Conservation (phyloP, 2,888 invertebrate genomes). For the Resseliella maxima region DNA sequence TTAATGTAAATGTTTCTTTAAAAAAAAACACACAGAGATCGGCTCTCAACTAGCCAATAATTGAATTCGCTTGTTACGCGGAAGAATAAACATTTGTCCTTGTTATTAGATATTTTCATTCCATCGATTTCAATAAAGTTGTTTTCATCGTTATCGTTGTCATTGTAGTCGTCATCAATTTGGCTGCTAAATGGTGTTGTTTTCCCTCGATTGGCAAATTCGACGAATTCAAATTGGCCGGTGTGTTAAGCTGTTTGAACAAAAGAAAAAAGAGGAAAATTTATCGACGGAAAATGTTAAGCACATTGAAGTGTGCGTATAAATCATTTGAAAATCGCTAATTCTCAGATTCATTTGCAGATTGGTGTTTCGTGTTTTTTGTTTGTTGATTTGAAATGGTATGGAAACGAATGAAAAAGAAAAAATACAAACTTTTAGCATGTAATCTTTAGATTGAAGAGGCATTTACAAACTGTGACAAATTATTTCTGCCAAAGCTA, state of each 20-base stretch:
- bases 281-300: background rate
- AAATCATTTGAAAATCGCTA: background rate
- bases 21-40: background rate
- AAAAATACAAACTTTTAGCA: background rate
- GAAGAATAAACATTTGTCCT: background rate
- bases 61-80: conserved; percentile 12
- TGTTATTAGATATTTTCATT: background rate
- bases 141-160: no score
- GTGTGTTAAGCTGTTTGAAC: background rate
- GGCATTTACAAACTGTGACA: conserved; percentile 28
- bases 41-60: background rate
- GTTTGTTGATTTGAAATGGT: background rate
- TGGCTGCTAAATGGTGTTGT: background rate
- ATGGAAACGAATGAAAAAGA: no score
- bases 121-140: background rate
- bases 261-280: no score
- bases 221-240: background rate
- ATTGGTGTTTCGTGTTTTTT: background rate
- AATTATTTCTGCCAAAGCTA: background rate
- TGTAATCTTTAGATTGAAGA: background rate
- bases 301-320: no score
- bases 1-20: background rate
- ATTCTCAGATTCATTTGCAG: background rate
- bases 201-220: no score
- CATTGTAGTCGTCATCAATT: no score